Evolutionary conservation across 2,888 invertebrate species (phyloP), one percentile per base, ranked within the genome.

Genomic region (Mechanitis messenoides): DNA sequence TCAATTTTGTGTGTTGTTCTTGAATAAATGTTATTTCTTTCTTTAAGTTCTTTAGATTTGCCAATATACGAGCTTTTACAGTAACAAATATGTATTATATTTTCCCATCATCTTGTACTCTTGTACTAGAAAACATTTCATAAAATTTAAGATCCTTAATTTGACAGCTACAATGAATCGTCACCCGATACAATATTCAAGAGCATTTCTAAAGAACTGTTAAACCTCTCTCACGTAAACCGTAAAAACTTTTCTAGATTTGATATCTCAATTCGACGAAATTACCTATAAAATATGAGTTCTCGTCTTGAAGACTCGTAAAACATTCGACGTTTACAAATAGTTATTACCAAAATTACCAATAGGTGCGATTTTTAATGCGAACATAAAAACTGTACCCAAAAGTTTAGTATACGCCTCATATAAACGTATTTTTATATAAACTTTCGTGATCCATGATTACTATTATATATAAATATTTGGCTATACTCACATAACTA

Each of bases 281-380:
- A 83, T 78, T 74, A 78, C 75, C 78, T 67, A 81, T 84, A 84
- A 85, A 85, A 77, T 82, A 78, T 79, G 75, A 80, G 75, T 78
- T 79, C 76, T 81, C 79, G 72, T 79, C 78, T 79, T 71, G 72
- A 69, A 76, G 74, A 70, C 71, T 75, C 77, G 75, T 87, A 85
- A 87, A 87, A 69, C 73, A 79, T 76, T 73, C 72, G 71, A 67
- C 68, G 62, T 68, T 62, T 66, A 66, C 68, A 65, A 65, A 66
- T 69, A 45, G 55, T 42, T 55, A 45, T 58, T 61, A 3, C 50
- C 7, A 67, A 65, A 59, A 62, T 62, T 59, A 65, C 62, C 60
- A 58, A 59, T 67, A 65, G 66, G 62, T 61, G 60, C 53, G 64
- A 76, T 74, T 79, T 80, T 78, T 80, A 73, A 80, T 78, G 70